Conservation (phyloP, 2,888 invertebrate genomes). For the Ferrisia virgata region DNA sequence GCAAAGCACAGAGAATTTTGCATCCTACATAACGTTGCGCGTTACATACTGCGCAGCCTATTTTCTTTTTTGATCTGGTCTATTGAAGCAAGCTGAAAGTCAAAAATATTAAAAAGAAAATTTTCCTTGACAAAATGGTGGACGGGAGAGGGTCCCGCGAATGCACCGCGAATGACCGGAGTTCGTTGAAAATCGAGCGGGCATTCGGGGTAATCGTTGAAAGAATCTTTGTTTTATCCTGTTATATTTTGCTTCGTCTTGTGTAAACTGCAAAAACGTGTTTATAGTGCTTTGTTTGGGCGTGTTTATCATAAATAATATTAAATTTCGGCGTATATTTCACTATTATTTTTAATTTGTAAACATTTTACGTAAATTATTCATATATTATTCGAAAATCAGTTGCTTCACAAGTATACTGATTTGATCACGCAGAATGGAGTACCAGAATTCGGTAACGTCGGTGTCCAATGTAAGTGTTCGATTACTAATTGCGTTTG, state of each 20-base stretch:
- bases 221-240: conserved; percentile 44
- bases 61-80: not conserved
- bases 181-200: conserved; percentile 42
- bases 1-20: no score
- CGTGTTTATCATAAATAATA: conserved; percentile 34
- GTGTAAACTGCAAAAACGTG: conserved; percentile 43
- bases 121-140: not conserved
- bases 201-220: conserved; percentile 43
- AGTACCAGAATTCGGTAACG: conserved; percentile 28
- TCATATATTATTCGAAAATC: not conserved
- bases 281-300: conserved; percentile 45
- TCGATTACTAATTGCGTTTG: conserved; percentile 28
- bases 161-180: conserved; percentile 9
- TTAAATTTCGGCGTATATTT: conserved; percentile 25
- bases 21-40: no score
- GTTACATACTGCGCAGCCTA: no score
- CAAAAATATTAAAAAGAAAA: not conserved
- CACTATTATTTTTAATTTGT: not conserved
- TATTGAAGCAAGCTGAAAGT: not conserved
- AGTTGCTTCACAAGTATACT: not conserved
- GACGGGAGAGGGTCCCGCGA: not conserved
- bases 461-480: conserved; percentile 33
- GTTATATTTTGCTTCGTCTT: conserved; percentile 45
- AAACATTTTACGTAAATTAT: not conserved
- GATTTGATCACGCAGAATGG: not conserved